A percentile compares a stretch with the other conserved stretches of the same genome.
These are phyloP conservation scores for Oreamnos americanus DNA, from an alignment of 2,113 vertebrate genomes.

Conservation along the genomic window DNA sequence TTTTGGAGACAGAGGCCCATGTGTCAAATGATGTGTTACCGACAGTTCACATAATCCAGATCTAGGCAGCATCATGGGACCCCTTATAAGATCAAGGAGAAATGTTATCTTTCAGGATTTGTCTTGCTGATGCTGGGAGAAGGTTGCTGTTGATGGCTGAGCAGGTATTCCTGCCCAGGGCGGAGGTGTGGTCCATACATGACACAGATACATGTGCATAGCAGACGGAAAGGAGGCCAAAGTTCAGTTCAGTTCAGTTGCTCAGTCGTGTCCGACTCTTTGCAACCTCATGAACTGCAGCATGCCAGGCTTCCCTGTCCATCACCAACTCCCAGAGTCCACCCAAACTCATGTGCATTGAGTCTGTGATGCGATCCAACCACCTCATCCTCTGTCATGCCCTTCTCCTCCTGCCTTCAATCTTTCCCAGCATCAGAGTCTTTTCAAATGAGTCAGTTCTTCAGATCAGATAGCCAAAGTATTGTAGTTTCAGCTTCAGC, in stretches of 20 bases:
- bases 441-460: background rate
- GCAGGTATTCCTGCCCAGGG: background rate
- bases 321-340: background rate
- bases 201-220: accelerated
- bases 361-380: background rate
- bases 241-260: background rate
- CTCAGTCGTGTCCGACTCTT: background rate
- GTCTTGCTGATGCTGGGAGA: background rate
- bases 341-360: background rate
- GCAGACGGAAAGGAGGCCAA: accelerated
- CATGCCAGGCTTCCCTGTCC: background rate
- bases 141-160: background rate
- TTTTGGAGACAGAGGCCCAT: background rate
- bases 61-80: background rate
- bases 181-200: background rate
- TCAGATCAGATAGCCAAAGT: accelerated
- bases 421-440: background rate
- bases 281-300: background rate
- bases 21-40: background rate
- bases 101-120: background rate
- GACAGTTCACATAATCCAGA: background rate
- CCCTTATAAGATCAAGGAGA: background rate
- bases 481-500: background rate
- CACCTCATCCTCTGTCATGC: background rate
- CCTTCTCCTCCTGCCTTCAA: background rate